Evolutionary conservation across 2,888 invertebrate species (phyloP).

Genomic region (Drosophila quinaria): DNA sequence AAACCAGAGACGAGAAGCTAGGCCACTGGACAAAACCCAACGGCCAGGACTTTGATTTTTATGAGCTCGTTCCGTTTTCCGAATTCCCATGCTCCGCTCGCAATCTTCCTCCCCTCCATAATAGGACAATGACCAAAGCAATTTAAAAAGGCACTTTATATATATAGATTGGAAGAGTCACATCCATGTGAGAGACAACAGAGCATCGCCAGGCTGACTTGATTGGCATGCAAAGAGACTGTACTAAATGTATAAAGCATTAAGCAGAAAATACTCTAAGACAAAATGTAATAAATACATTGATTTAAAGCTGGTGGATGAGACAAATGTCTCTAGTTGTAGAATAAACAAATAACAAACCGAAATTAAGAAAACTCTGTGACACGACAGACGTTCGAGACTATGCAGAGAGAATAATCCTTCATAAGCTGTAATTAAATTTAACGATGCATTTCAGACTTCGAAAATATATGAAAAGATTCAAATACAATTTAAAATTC

Average conservation of each 20-base stretch:
- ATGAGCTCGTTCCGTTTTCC: no score
- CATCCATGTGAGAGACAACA: constrained; percentile 39
- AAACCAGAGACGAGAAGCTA: no score
- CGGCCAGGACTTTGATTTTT: no score
- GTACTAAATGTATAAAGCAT: constrained; percentile 35
- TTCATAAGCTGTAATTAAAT: not conserved
- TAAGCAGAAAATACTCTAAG: constrained; percentile 14
- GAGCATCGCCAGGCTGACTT: no score
- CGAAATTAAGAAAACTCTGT: not conserved
- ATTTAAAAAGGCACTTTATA: constrained; percentile 65
- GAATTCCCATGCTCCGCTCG: not conserved
- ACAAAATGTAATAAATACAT: constrained; percentile 19
- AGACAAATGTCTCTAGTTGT: not conserved
- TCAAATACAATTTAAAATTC: not conserved
- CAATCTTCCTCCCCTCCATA: constrained; percentile 23
- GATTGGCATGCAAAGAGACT: no score
- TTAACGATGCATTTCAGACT: not conserved
- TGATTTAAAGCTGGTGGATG: not conserved
- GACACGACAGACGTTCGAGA: not conserved
- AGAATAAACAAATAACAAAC: not conserved
- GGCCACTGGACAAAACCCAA: no score
- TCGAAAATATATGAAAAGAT: not conserved
- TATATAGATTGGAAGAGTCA: constrained; percentile 60
- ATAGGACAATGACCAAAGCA: constrained; percentile 58
- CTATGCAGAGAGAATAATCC: not conserved